Base-by-base conservation (phyloP, 1,140 invertebrate species). In the Trachymyrmex cornetzi region DNA sequence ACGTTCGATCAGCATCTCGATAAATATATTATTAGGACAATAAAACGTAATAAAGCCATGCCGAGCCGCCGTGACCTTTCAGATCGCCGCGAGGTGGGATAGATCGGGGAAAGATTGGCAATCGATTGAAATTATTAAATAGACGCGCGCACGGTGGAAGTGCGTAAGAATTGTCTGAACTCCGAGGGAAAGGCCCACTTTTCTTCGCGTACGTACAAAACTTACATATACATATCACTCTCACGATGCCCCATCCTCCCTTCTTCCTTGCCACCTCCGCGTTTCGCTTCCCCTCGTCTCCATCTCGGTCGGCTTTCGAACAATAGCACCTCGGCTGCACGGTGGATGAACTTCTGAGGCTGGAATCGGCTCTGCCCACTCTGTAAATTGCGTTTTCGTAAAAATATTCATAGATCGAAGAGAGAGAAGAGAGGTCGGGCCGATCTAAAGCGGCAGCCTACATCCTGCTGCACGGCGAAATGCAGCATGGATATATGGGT, bases 361-460 rank as follows among this genome's bases (percentile, higher is more conserved):
- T 91, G 89, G 89, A 91, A 90, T 90, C 89, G 89, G 86, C 81
- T 91, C 89, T 91, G 89, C 89, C 89, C 89, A 91, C 89, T 91
- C 89, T 79, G 89, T 86, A 86, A 91, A 91, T 91, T 91, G 90
- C 89, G 77, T 90, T 91, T 86, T 85, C 89, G 89, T 86, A 90
- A 91, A 91, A 91, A 88, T 91, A 79, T 50, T 79, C 81, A 66
- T 57, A 85, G 79, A 44, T 44, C 38, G 38, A 79, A 80, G 82
- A 85, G 79, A 79, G 86, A 75, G 86, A 87, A 89, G 85, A 91
- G 90, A 88, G 90, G 90, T 90, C 90, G 90, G 66, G 69, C 82
- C 67, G 89, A 90, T 91, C 90, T 91, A 82, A 90, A 80, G 77
- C 61, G 89, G 89, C 89, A 91, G 82, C 89, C 89, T 90, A 91